These are phyloP conservation scores for Himalopsyche tibetana DNA, from an alignment of 2,888 invertebrate genomes.

Conservation along the genomic window DNA sequence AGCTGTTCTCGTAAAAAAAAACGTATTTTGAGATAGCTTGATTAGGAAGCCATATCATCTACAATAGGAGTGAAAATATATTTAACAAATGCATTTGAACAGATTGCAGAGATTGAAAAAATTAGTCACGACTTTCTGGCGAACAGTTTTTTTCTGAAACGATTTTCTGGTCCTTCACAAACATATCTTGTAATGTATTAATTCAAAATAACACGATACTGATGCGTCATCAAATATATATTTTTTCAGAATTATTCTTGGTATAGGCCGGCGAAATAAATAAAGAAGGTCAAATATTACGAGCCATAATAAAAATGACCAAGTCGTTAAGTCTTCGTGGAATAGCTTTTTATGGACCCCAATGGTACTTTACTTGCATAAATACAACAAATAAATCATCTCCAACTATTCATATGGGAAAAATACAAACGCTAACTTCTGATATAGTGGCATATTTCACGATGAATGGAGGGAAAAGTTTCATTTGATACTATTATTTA, in stretches of 20 bases:
- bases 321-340: background rate
- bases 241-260: background rate
- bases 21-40: too few relatives aligned
- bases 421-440: conserved; percentile 2
- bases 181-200: too few relatives aligned
- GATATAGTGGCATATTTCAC: conserved; percentile 12
- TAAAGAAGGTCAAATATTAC: background rate
- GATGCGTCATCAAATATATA: too few relatives aligned
- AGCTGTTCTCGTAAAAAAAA: too few relatives aligned
- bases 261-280: background rate
- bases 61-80: too few relatives aligned
- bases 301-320: conserved; percentile 19
- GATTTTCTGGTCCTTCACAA: too few relatives aligned
- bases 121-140: too few relatives aligned
- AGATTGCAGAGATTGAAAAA: too few relatives aligned
- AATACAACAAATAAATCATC: conserved; percentile 17
- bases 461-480: background rate
- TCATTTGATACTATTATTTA: conserved; percentile 25
- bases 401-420: conserved; percentile 28
- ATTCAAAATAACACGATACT: too few relatives aligned
- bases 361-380: conserved; percentile 16
- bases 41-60: too few relatives aligned
- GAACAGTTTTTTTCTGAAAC: too few relatives aligned
- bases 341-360: conserved; percentile 7
- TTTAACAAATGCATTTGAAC: too few relatives aligned